Evolutionary conservation across 2,113 vertebrate species (phyloP), one percentile per base, ranked within the genome.

Genomic region (Cyanocitta stelleri): DNA sequence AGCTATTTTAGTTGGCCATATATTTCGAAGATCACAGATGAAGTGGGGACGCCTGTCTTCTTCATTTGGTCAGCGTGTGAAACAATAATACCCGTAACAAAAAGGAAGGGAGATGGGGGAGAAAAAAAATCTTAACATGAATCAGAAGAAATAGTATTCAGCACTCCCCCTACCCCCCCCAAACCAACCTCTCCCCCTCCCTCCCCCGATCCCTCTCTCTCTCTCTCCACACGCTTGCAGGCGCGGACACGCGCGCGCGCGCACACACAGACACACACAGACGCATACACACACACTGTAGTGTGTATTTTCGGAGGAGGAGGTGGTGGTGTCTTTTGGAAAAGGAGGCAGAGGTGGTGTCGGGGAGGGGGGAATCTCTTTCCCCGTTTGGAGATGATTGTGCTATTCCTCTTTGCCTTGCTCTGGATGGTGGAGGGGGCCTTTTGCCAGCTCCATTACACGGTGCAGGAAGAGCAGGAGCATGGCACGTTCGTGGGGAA

Each of bases 401-500:
- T 98, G 98, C 97, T 99, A 97, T 97, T 98, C 93, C 91, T 99
- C 82, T 97, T 98, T 94, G 97, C 98, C 98, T 98, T 98, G 97
- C 95, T 99, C 95, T 98, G 98, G 96, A 97, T 98, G 97, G 97
- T 98, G 97, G 98, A 99, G 97, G 98, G 98, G 94, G 98, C 97
- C 91, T 96, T 98, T 93, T 97, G 98, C 95, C 99, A 99, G 98
- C 99, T 99, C 92, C 98, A 99, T 96, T 99, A 99, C 97, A 99
- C 99, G 46, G 99, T 99, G 95, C 99, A 99, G 95, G 99, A 99
- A 96, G 99, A 99, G 97, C 98, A 99, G 91, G 99, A 99, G 82
- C 99, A 99, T 97, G 99, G 99, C 97, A 99, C 99, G 69, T 98
- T 99, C 96, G 99, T 99, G 98, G 99, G 99, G 81, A 99, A 99